A percentile compares a stretch with the other conserved stretches of the same genome.
Evolutionary conservation across 2,797 vertebrate species (phyloP).

Genomic region (Enteromius thamalakanensis): DNA sequence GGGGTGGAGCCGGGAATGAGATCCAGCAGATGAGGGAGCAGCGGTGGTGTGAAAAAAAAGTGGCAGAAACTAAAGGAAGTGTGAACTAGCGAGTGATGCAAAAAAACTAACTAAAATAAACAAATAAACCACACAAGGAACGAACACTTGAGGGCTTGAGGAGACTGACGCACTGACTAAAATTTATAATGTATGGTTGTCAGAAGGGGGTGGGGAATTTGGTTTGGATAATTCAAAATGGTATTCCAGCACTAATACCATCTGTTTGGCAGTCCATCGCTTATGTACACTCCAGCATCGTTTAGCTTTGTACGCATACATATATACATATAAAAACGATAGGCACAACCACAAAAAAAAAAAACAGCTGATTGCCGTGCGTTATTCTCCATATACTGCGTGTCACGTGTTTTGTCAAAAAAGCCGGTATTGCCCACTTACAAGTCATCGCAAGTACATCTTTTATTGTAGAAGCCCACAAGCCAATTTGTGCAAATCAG

Average conservation of each 20-base stretch:
- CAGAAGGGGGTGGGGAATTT: background rate
- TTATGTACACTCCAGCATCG: background rate
- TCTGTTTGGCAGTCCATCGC: background rate
- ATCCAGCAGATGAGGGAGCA: slow-evolving; percentile 28
- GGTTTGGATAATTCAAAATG: background rate
- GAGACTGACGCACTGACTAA: background rate
- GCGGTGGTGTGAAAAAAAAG: slow-evolving; percentile 68
- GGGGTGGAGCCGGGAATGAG: slow-evolving; percentile 43
- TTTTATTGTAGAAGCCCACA: no score
- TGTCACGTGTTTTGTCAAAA: no score
- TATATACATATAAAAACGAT: no score
- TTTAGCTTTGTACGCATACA: background rate
- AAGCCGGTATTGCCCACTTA: no score
- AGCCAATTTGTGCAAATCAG: no score
- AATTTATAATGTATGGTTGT: background rate
- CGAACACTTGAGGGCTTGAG: background rate
- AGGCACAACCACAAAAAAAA: no score
- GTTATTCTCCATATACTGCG: no score
- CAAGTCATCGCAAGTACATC: no score
- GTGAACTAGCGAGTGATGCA: slow-evolving; percentile 74
- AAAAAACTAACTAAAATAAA: slow-evolving; percentile 75
- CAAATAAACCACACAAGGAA: slow-evolving; percentile 56
- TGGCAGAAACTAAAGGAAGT: slow-evolving; percentile 75
- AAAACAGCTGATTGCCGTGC: no score
- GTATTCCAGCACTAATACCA: background rate